Conservation (phyloP, 2,797 vertebrate species). For the Leptoclinus maculatus region DNA sequence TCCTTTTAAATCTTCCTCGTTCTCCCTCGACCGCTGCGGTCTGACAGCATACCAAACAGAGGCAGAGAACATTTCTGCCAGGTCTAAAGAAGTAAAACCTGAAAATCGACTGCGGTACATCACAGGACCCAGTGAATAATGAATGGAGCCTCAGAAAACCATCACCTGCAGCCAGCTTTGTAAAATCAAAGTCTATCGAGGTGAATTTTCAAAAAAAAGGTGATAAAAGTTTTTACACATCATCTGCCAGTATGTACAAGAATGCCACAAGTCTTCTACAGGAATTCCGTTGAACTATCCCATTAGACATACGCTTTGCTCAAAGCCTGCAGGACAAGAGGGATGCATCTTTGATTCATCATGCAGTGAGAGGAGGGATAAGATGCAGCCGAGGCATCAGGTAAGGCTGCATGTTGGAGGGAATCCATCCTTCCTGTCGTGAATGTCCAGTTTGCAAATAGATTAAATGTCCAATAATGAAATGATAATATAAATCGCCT, state of each 20-base stretch:
- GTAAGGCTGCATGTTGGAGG: neutral
- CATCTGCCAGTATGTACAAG: neutral
- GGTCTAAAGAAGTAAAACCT: slow-evolving; percentile 10
- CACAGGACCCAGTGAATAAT: neutral
- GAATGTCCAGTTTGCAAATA: slow-evolving; percentile 1
- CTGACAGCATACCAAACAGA: slow-evolving; percentile 2
- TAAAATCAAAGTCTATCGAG: neutral
- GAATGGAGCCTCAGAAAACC: neutral
- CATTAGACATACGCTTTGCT: slow-evolving; percentile 14
- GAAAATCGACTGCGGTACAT: slow-evolving; percentile 10
- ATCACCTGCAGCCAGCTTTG: neutral
- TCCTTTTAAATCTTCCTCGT: slow-evolving; percentile 36
- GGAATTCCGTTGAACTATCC: slow-evolving; percentile 10
- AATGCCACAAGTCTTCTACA: neutral
- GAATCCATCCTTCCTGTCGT: neutral
- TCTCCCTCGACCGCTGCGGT: slow-evolving; percentile 19
- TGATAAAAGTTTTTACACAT: neutral
- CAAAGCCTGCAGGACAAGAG: slow-evolving; percentile 13
- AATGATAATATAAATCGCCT: neutral
- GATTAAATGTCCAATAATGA: neutral
- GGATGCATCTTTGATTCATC: slow-evolving; percentile 10
- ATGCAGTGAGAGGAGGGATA: slow-evolving; percentile 5
- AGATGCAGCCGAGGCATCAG: slow-evolving; percentile 2
- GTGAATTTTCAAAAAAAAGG: neutral
- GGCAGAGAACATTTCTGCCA: slow-evolving; percentile 10